These are phyloP conservation scores for Peucedramus taeniatus DNA, from an alignment of 2,113 vertebrate genomes.

Conservation along the genomic window DNA sequence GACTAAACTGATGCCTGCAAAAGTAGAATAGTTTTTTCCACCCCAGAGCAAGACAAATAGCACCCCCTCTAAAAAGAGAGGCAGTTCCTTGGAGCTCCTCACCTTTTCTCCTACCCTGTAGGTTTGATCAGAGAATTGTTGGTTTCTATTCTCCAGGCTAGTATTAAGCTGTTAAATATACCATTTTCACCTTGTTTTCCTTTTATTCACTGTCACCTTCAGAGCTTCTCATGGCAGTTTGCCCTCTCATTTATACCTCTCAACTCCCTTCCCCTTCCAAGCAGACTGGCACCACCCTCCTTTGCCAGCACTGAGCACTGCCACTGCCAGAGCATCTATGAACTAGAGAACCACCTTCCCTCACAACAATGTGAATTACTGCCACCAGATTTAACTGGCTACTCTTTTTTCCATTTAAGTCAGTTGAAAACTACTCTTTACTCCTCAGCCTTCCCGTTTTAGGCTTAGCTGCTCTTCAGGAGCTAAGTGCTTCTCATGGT, in stretches of 20 bases:
- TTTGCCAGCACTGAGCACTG: not conserved
- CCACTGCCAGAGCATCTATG: not conserved
- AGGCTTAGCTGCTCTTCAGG: conserved; percentile 37
- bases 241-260: not conserved
- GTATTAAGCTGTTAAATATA: conserved; percentile 3
- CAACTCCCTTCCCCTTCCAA: not conserved
- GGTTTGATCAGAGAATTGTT: not conserved
- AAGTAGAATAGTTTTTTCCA: not conserved
- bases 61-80: not conserved
- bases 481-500: conserved; percentile 21
- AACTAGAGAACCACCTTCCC: conserved; percentile 7
- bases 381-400: conserved; percentile 45
- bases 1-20: not conserved
- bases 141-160: conserved; percentile 1
- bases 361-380: not conserved
- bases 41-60: not conserved
- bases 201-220: conserved; percentile 17
- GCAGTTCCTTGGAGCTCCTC: not conserved
- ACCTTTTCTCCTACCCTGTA: not conserved
- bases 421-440: conserved; percentile 17
- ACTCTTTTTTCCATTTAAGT: not conserved
- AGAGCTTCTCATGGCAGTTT: not conserved
- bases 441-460: conserved; percentile 12
- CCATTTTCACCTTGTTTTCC: conserved; percentile 33
- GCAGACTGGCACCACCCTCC: not conserved